These are phyloP conservation scores for Chinchilla lanigera DNA, from an alignment of 2,113 vertebrate species.

Conservation along the genomic window DNA sequence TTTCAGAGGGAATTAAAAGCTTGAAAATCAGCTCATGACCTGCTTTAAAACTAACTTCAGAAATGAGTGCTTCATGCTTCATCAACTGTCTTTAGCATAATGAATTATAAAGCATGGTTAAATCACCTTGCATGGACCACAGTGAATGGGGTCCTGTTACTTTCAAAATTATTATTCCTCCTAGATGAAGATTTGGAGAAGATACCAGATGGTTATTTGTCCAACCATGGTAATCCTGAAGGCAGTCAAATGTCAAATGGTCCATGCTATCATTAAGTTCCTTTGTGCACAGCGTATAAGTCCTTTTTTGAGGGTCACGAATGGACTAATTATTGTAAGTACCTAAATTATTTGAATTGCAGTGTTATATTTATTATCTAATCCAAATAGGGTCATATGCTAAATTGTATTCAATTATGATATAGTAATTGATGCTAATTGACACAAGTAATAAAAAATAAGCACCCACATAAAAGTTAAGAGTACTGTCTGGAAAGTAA, in stretches of 20 bases:
- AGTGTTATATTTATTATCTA: slow-evolving; percentile 26
- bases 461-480: slow-evolving; percentile 56
- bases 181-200: slow-evolving; percentile 60
- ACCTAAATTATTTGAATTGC: slow-evolving; percentile 32
- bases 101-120: slow-evolving; percentile 67
- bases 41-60: slow-evolving; percentile 71
- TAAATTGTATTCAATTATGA: slow-evolving; percentile 58
- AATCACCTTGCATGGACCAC: slow-evolving; percentile 69
- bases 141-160: slow-evolving; percentile 12
- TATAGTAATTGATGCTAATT: slow-evolving; percentile 4
- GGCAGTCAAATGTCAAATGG: slow-evolving; percentile 62
- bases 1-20: slow-evolving; percentile 59
- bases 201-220: slow-evolving; percentile 68
- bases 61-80: slow-evolving; percentile 65
- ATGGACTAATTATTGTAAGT: slow-evolving; percentile 34
- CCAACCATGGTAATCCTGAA: slow-evolving; percentile 67
- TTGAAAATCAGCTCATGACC: slow-evolving; percentile 61
- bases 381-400: slow-evolving; percentile 10
- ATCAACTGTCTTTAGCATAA: slow-evolving; percentile 66
- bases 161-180: slow-evolving; percentile 63
- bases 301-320: slow-evolving; percentile 66
- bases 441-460: slow-evolving; percentile 31
- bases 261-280: slow-evolving; percentile 47
- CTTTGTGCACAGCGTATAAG: neutral
- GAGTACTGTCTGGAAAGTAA: neutral